Base-by-base conservation (phyloP, 1,140 invertebrate species). In the Oncopeltus fasciatus region DNA sequence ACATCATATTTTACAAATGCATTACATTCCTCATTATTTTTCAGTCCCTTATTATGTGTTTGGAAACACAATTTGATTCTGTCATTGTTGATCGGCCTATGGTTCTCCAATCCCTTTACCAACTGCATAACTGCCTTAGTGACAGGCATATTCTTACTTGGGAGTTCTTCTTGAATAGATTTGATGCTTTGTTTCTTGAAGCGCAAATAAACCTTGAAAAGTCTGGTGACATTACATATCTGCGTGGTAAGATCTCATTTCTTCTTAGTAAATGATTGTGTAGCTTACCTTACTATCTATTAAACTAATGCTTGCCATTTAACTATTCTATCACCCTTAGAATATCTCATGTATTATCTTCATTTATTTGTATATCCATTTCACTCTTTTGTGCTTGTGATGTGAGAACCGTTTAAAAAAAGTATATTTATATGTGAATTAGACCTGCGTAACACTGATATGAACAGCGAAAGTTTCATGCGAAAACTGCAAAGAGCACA, bases 91-190 rank as follows among this genome's bases (percentile, higher is more conserved):
- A 99, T 73, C 81, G 97, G 31, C 92, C 95, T 1, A 90, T 99
- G 81, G 92, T 99, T 29, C 80, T 99, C n/a, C 92, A 97, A 73
- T 88, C 90, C 0, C 80, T 99, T 18, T 93, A 95, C 74, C 90
- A 98, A 71, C 78, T 99, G 1, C 89, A 95, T 70, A 96, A 95
- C 71, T 87, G 90, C 5, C 79, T 99, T 2, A 88, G 87, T 64
- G 91, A 97, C 71, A 78, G 93, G 43, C 83, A 85, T 66, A 90
- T 98, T 64, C 78, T 99, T 8, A 85, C 85, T 1, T 99, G 96
- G 95, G 93, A 98, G 62, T 99, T 99, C 77, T 99, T 99, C 72
- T 78, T 98, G 3, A 94, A 94, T 73, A 82, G 95, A 53, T 98
- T 99, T 74, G 96, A 99, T 71, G 87, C 91, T 0, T 75, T 99